phyloP scores from a whole-genome alignment of 2,113 vertebrate genomes.

The Penelope pileata region DNA sequence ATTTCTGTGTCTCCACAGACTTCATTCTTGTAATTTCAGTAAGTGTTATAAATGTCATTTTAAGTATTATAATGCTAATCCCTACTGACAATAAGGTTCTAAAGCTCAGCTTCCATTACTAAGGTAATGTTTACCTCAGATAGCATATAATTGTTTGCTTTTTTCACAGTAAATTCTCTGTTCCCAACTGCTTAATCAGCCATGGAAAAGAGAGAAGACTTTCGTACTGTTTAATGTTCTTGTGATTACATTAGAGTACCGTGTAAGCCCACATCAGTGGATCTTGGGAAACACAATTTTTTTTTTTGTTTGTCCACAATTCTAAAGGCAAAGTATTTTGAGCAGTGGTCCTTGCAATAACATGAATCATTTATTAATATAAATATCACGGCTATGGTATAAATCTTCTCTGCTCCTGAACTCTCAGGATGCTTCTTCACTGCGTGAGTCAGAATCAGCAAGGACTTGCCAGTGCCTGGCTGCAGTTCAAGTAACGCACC shows the following conservation, averaged over 20 bases:
- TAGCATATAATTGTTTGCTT: constrained; percentile 87
- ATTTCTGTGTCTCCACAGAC: constrained; percentile 83
- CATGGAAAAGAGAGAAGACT: constrained; percentile 81
- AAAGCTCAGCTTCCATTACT: constrained; percentile 85
- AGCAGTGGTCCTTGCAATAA: constrained; percentile 46
- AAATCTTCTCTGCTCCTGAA: constrained; percentile 48
- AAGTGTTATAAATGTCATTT: constrained; percentile 93
- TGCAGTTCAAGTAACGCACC: background rate
- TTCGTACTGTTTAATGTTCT: constrained; percentile 69
- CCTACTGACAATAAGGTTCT: constrained; percentile 88
- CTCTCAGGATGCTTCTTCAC: constrained; percentile 51
- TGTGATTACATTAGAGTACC: constrained; percentile 66
- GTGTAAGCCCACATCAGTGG: constrained; percentile 37
- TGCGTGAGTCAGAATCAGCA: background rate
- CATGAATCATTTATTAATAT: constrained; percentile 65
- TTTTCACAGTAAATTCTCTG: constrained; percentile 81
- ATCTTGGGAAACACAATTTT: constrained; percentile 13
- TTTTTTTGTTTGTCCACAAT: constrained; percentile 47
- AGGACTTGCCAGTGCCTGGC: constrained; percentile 7
- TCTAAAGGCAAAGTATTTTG: constrained; percentile 42
- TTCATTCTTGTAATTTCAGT: constrained; percentile 86
- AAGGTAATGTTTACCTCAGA: constrained; percentile 94
- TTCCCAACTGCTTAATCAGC: constrained; percentile 90
- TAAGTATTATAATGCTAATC: constrained; percentile 88
- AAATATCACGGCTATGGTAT: constrained; percentile 46